Base-by-base conservation (phyloP, 2,888 invertebrate species). In the Anthophora plumipes region DNA sequence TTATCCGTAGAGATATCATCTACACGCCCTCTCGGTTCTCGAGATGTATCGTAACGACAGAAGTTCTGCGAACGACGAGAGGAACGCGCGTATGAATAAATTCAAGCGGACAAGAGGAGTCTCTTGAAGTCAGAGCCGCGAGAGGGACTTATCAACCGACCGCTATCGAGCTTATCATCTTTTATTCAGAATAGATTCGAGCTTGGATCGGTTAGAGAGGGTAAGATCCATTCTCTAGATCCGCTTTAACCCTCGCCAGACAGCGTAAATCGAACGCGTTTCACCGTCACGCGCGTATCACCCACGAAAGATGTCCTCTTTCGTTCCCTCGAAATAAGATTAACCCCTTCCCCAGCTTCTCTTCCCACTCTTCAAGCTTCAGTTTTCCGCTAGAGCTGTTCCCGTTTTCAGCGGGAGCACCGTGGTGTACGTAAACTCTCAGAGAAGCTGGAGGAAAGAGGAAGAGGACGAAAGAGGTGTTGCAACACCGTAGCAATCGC, bases 171-270 rank as follows among this genome's bases (percentile, higher is more conserved):
- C 46, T 77, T 46, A 68, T 80, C 80, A 80, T 80, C 80, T 80
- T 80, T 80, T 80, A 80, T 80, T 80, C 80, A 72, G 37, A 59
- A 55, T 64, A 79, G 72, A 71, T 70, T 60, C 46, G n/a, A 31
- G 2, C 41, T 48, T 59, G n/a, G 52, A 43, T 39, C 57, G 12
- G 22, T 54, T 39, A 37, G 1, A 25, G 54, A 14, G 39, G 50
- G 54, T 67, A 25, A 17, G n/a, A 60, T 20, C 37, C 48, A 57
- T 60, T 25, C 48, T 52, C n/a, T n/a, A n/a, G 54, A 60, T 61
- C 22, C 25, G 9, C 22, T 3, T 1, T 25, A 39, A 14, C 25
- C n/a, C n/a, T 4, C 12, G 48, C 8, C 20, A 1, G 25, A 57
- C 46, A 31, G 1, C 46, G 37, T 41, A 69, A 60, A 80, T 50